phyloP scores from a whole-genome alignment of 2,113 vertebrate species.

The Pavo muticus region DNA sequence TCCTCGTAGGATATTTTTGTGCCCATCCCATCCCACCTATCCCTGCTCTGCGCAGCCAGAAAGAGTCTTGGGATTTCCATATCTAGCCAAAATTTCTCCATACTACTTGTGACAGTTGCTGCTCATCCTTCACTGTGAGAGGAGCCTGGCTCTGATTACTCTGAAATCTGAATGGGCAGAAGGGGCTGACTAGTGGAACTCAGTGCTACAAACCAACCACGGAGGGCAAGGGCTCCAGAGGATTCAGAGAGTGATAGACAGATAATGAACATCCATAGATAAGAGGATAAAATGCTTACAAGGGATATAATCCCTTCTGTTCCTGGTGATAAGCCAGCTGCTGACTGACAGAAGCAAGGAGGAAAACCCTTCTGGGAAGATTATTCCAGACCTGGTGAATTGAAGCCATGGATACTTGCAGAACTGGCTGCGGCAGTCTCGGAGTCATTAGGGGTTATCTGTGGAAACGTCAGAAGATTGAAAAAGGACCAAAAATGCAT shows the following conservation, averaged over 20 bases:
- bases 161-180: neutral
- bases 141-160: neutral
- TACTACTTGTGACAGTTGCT: rapidly evolving
- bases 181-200: neutral
- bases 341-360: slow-evolving; percentile 45
- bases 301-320: slow-evolving; percentile 53
- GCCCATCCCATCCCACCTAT: neutral
- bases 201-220: neutral
- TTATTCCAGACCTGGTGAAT: slow-evolving; percentile 30
- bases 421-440: neutral
- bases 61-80: neutral
- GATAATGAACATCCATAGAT: slow-evolving; percentile 53
- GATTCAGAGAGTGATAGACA: slow-evolving; percentile 33
- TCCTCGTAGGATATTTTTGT: neutral
- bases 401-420: neutral
- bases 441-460: neutral
- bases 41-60: neutral
- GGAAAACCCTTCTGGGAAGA: slow-evolving; percentile 21
- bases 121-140: neutral
- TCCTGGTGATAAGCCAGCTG: slow-evolving; percentile 55
- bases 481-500: neutral
- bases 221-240: neutral
- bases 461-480: neutral
- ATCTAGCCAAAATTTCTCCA: neutral
- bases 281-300: slow-evolving; percentile 37